phyloP scores from a whole-genome alignment of 2,113 vertebrate genomes.

The Mustela nigripes region DNA sequence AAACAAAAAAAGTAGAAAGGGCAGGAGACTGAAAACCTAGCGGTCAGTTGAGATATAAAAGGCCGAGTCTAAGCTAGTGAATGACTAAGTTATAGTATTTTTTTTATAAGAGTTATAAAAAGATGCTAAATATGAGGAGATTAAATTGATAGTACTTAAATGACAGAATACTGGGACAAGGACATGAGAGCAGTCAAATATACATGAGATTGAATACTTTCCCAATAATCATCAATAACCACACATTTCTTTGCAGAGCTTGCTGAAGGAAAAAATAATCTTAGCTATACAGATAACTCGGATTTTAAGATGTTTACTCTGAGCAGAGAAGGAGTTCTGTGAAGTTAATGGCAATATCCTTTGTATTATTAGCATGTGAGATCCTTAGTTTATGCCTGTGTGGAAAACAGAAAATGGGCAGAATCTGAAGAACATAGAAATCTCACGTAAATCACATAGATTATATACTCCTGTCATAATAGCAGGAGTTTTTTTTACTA shows the following conservation, averaged over 20 bases:
- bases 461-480: neutral
- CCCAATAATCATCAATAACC: neutral
- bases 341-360: neutral
- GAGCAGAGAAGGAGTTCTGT: neutral
- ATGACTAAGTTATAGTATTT: neutral
- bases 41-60: neutral
- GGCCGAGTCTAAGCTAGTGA: neutral
- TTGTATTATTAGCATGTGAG: neutral
- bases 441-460: neutral
- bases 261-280: neutral
- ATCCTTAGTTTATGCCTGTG: neutral
- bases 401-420: neutral
- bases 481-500: neutral
- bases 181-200: neutral
- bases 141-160: neutral
- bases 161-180: neutral
- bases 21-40: neutral
- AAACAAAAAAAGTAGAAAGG: neutral
- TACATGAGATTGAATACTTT: neutral
- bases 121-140: neutral
- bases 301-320: neutral
- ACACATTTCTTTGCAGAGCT: neutral
- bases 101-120: neutral
- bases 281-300: neutral
- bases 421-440: slow-evolving; percentile 14